Percentiles rank a stretch among this genome's conserved stretches.
These are phyloP conservation scores for Thalassaphorura encarpata DNA, from an alignment of 1,140 invertebrate genomes.

Conservation along the genomic window DNA sequence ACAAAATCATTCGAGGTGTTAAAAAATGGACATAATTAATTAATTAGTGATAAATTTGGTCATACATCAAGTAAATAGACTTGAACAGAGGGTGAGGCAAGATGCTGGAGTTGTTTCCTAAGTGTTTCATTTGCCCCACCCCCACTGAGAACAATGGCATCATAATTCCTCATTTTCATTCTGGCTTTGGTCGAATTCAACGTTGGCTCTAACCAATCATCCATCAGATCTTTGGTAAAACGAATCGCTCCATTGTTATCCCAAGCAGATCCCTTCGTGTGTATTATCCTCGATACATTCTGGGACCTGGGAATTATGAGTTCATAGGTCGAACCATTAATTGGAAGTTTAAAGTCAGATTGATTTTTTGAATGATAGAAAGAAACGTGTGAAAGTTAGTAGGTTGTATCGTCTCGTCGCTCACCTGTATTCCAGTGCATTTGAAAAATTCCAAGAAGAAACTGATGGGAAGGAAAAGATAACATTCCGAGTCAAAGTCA, in stretches of 20 bases:
- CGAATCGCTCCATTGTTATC: conserved; percentile 25
- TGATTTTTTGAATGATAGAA: conserved; percentile 1
- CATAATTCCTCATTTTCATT: conserved; percentile 15
- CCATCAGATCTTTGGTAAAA: conserved; percentile 4
- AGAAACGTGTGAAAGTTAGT: neutral
- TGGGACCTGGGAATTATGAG: conserved; percentile 7
- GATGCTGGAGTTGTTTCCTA: too few relatives aligned
- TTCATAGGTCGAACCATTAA: neutral
- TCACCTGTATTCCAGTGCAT: conserved; percentile 30
- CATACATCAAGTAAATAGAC: conserved; percentile 3
- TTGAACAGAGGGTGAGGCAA: neutral
- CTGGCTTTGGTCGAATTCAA: conserved; percentile 24
- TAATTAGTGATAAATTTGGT: neutral
- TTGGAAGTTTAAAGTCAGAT: neutral
- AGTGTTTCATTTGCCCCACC: conserved; percentile 19
- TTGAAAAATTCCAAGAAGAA: conserved; percentile 25
- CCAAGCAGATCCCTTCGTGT: conserved; percentile 24
- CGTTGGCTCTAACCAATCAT: conserved; percentile 17
- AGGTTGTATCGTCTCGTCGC: neutral
- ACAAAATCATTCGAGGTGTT: too few relatives aligned
- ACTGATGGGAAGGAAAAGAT: conserved; percentile 26
- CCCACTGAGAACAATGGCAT: conserved; percentile 24
- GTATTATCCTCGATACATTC: conserved; percentile 13
- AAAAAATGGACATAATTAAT: too few relatives aligned
- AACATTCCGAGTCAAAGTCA: conserved; percentile 5